Base-by-base conservation (phyloP, 2,888 invertebrate genomes). In the Leptinotarsa juncta region DNA sequence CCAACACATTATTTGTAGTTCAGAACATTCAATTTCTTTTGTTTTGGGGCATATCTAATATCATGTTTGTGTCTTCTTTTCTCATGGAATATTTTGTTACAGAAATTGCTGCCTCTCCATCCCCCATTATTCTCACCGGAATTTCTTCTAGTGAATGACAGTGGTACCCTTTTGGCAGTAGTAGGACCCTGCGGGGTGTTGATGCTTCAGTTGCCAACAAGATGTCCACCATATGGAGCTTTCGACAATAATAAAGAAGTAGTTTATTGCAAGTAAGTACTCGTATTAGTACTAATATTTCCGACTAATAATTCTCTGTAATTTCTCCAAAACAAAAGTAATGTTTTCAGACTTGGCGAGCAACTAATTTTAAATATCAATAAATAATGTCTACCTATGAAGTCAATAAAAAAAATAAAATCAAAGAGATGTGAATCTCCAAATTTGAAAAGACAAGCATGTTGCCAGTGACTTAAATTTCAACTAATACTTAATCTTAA, bases 51-150 rank as follows among this genome's bases (percentile, higher is more conserved):
- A 16, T 51, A 51, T 51, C 4, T 5, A 51, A 16, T 1, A 16
- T 51, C 0, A 14, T 51, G 14, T 51, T 16, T 51, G 1, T 42
- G 2, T 42, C 10, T 42, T 42, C 0, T 42, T 42, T 42, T 42
- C 10, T 32, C 32, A 32, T 32, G 7, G 32, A 32, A 32, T 32
- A 32, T 42, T 42, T 12, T 20, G 18, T 91, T 90, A 7, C 91
- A 95, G 95, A 92, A 91, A 83, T 88, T 96, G 20, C 89, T 92
- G 78, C 92, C 94, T 49, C 90, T 92, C 3, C 90, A 92, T 67
- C 91, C 93, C 0, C 94, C 94, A 0, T 88, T 91, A 20, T 94
- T 93, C 88, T 89, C 91, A 1, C 94, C 95, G 77, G 93, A 93
- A 80, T 89, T 91, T 20, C 83, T 96, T 78, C 84, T 90, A 79